Evolutionary conservation across 2,113 vertebrate species (phyloP), one percentile per base, ranked within the genome.

Genomic region (Aegotheles bennettii): DNA sequence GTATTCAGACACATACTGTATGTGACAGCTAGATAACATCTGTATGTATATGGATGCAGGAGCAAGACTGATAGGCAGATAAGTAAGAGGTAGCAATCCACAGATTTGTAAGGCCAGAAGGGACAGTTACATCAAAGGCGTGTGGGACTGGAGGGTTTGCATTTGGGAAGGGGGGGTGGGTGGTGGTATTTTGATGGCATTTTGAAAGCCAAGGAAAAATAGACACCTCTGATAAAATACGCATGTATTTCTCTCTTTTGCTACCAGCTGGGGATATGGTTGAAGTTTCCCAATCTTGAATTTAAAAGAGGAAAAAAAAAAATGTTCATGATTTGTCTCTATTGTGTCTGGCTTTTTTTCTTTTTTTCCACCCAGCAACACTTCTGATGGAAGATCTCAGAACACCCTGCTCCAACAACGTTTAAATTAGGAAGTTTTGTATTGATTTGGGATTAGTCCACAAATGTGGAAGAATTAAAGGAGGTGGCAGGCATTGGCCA

Each of bases 151-250:
- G 31, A 86, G 80, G 51, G 40, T 60, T 94, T 64, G 51, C 12
- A 0, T 80, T 54, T 56, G 63, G n/a, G n/a, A n/a, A n/a, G n/a
- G n/a, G n/a, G n/a, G 76, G 47, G 60, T 33, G 16, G 11, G 2
- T 26, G 50, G 25, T 43, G 77, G 59, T 92, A 16, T 86, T 88
- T 70, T 68, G 64, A 50, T 61, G 89, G 47, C 1, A 1, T 90
- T 94, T 92, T 11, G 29, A 89, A 95, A 90, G 64, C 73, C 43
- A 53, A 51, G 70, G 56, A 33, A 78, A 90, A 94, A 84, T 7
- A 88, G 85, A 74, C 79, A 78, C 86, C 64, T 93, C 20, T 93
- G 85, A 92, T 95, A 96, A 81, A 93, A 93, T 20, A 15, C 88
- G 84, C n/a, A 9, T 90, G 81, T 64, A 42, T 40, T 88, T 38